phyloP scores from a whole-genome alignment of 2,113 vertebrate genomes.

The Phyllostomus discolor region DNA sequence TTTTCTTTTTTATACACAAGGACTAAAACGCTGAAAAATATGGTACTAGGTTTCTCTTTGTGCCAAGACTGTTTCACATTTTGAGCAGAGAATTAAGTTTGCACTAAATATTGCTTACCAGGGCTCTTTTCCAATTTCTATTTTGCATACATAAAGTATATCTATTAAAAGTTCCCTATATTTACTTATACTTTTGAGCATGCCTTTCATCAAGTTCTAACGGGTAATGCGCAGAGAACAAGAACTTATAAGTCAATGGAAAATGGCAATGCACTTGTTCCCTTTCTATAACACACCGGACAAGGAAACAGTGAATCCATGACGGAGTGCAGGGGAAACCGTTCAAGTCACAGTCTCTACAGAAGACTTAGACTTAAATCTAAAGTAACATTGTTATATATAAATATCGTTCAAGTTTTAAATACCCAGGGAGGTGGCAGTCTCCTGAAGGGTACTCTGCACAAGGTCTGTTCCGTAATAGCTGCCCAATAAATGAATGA shows the following conservation, averaged over 20 bases:
- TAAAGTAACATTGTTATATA: not conserved
- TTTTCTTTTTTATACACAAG: not conserved
- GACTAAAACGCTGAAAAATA: not conserved
- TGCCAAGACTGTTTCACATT: not conserved
- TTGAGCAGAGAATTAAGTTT: slow-evolving; percentile 50
- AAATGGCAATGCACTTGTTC: not conserved
- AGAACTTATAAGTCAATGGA: not conserved
- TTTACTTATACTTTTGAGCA: slow-evolving; percentile 25
- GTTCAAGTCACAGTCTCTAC: not conserved
- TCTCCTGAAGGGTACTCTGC: not conserved
- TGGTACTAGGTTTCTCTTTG: not conserved
- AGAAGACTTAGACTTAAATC: not conserved
- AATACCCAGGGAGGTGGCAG: not conserved
- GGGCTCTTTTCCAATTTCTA: slow-evolving; percentile 12
- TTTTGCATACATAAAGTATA: slow-evolving; percentile 35
- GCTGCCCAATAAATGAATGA: not conserved
- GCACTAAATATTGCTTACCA: not conserved
- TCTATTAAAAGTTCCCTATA: not conserved
- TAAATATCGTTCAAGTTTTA: not conserved
- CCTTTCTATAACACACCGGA: not conserved
- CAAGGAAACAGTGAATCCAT: not conserved
- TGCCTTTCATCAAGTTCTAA: not conserved
- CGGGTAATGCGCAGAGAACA: not conserved
- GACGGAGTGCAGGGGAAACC: not conserved
- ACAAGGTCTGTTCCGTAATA: not conserved